Conservation (phyloP, 2,797 vertebrate genomes). For the Phrynocephalus forsythii region DNA sequence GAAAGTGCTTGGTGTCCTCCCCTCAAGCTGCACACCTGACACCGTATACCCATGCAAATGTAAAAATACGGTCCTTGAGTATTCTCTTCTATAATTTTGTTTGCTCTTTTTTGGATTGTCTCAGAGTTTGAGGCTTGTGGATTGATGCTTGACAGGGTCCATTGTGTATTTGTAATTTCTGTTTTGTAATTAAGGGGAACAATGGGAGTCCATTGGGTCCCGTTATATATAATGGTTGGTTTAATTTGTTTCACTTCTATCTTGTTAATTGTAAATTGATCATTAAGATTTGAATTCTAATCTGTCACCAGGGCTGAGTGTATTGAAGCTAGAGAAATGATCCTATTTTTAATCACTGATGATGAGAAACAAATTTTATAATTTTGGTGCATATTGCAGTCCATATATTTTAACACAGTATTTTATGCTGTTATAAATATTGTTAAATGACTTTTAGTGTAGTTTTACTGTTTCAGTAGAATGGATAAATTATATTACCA, state of each 20-base stretch:
- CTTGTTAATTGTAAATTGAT: constrained; percentile 89
- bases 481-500: constrained; percentile 86
- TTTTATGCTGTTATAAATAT: constrained; percentile 87
- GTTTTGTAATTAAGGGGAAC: constrained; percentile 86
- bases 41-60: constrained; percentile 37
- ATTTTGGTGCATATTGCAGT: constrained; percentile 86
- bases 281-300: constrained; percentile 88
- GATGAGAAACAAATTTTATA: constrained; percentile 86
- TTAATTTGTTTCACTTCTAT: constrained; percentile 88
- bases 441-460: constrained; percentile 87
- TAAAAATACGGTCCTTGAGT: constrained; percentile 50
- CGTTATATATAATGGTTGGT: constrained; percentile 86
- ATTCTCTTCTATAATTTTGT: constrained; percentile 50
- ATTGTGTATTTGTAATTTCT: constrained; percentile 81
- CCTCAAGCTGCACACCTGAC: constrained; percentile 51
- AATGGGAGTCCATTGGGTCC: constrained; percentile 83
- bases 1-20: constrained; percentile 50
- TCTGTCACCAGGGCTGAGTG: constrained; percentile 84
- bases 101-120: constrained; percentile 55
- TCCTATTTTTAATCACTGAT: constrained; percentile 85
- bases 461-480: constrained; percentile 85
- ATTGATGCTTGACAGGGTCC: constrained; percentile 77
- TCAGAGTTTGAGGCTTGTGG: constrained; percentile 75
- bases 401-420: constrained; percentile 86
- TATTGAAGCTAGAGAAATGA: constrained; percentile 83